Evolutionary conservation across 2,888 invertebrate genomes (phyloP).

Genomic region (Lymantria monacha): DNA sequence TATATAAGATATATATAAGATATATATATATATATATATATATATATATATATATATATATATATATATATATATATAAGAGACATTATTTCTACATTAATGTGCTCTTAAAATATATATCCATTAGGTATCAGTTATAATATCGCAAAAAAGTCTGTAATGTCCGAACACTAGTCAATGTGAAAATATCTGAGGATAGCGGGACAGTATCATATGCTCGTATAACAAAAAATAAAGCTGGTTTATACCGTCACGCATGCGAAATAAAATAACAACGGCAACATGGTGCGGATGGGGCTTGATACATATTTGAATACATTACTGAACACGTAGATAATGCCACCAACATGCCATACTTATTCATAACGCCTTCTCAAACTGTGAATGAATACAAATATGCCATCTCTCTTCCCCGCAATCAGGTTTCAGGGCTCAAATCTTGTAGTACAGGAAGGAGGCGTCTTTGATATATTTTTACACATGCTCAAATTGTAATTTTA

Average conservation of each 20-base stretch:
- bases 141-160: too few relatives aligned
- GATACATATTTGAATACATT: constrained; percentile 82
- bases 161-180: constrained; percentile 18
- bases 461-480: too few relatives aligned
- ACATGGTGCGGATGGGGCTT: constrained; percentile 75
- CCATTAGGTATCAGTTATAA: too few relatives aligned
- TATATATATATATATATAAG: too few relatives aligned
- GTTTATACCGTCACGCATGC: constrained; percentile 67
- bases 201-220: constrained; percentile 56
- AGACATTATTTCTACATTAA: too few relatives aligned
- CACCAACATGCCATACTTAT: constrained; percentile 71
- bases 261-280: constrained; percentile 79
- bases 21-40: too few relatives aligned
- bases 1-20: too few relatives aligned
- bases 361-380: constrained; percentile 71
- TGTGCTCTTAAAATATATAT: too few relatives aligned
- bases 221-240: constrained; percentile 69
- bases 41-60: too few relatives aligned
- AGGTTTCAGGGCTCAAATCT: constrained; percentile 14
- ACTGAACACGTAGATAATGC: constrained; percentile 77
- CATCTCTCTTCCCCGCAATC: constrained; percentile 15
- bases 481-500: too few relatives aligned
- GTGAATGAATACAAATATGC: constrained; percentile 66
- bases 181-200: constrained; percentile 39
- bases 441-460: background rate